Base-by-base conservation (phyloP, 2,888 invertebrate genomes). In the Odiellus spinosus region DNA sequence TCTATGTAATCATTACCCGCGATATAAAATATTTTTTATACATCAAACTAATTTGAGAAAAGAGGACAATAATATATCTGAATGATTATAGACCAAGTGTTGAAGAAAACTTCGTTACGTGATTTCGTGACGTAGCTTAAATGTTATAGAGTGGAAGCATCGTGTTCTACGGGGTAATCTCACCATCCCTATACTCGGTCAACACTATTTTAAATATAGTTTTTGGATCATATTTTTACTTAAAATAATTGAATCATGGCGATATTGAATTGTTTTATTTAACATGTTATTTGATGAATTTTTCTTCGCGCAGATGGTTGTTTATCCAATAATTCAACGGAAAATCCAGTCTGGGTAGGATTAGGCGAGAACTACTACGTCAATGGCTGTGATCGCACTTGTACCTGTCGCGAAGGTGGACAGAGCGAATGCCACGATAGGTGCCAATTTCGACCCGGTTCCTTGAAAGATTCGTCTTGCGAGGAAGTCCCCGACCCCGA, bases 301-400 rank as follows among this genome's bases (percentile, higher is more conserved):
- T n/a, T 11, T 8, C 21, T 11, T 42, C 20, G n/a, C 11, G 36
- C 34, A 47, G 47, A 45, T 19, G 48, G 48, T 5, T 51, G 48
- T 43, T 11, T 48, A 26, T 26, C 26, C 5, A 26, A 26, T 26
- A 26, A 26, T 8, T 26, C 26, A 26, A 14, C 42, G 17, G 43
- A 45, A 12, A 19, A 26, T 12, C 75, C 75, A 50, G 77, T 80
- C 2, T 45, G 39, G 0, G 77, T 82, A 57, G 69, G 76, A 39
- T 71, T 77, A 41, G 81, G 83, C 3, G 76, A 78, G 53, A 75
- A 72, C 17, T 76, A 85, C 65, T 74, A 82, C 60, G 77, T 84
- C 51, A 26, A 26, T 26, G 83, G 77, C 15, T 88, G 87, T 60
- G 75, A 78, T 44, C 76, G 77, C 60, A 73, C 76, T 32, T 88